phyloP scores from a whole-genome alignment of 1,140 invertebrate species.

The Planococcus citri region DNA sequence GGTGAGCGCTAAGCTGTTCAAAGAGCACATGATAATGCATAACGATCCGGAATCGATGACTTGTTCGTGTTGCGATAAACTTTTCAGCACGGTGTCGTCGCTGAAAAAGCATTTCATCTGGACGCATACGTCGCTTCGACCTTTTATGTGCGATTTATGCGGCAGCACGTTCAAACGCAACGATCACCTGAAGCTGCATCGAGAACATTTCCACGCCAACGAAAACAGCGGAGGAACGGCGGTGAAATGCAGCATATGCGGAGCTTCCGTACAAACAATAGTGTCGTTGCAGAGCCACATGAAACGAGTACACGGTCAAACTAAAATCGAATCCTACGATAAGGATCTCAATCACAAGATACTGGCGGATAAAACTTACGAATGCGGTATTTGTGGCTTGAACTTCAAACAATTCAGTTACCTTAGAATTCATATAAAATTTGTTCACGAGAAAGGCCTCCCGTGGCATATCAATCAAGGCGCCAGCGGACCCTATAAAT shows the following conservation, averaged over 20 bases:
- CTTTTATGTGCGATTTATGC: neutral
- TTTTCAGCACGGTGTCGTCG: neutral
- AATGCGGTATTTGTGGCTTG: neutral
- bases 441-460: neutral
- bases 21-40: neutral
- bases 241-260: neutral
- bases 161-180: neutral
- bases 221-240: neutral
- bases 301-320: neutral
- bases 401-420: neutral
- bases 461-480: neutral
- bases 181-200: neutral
- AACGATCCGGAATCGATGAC: neutral
- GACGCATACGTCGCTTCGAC: neutral
- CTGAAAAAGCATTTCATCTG: neutral
- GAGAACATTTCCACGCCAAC: neutral
- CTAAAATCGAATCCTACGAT: neutral
- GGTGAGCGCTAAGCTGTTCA: neutral
- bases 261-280: neutral
- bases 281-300: neutral
- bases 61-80: neutral
- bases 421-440: neutral
- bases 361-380: neutral
- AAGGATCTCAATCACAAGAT: neutral
- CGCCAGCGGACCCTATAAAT: neutral